Evolutionary conservation across 2,113 vertebrate species (phyloP), one percentile per base, ranked within the genome.

Genomic region (Solea senegalensis): DNA sequence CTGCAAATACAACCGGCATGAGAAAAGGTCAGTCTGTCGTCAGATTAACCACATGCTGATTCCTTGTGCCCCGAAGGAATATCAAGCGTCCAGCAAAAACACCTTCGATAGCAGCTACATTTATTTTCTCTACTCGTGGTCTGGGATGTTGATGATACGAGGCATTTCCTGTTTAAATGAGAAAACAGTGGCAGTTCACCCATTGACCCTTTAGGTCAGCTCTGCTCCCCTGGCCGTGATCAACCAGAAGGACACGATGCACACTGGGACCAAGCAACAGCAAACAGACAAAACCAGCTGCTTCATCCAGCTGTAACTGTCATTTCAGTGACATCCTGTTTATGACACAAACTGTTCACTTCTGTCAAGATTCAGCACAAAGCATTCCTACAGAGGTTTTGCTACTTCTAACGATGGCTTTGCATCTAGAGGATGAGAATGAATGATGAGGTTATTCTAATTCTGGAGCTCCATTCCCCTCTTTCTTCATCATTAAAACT

Each of bases 91-190:
- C 39, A 11, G 50, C 53, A 66, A 43, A 56, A 86, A 49, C 74
- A 85, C 43, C 74, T 81, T 63, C 16, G 53, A 61, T 1, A 81
- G 82, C 74, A 83, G 48, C 61, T 10, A 13, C 9, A 2, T 73
- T 61, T 69, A 52, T 69, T 81, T 80, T 40, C 34, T 39, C 43
- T 57, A 28, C 12, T 7, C 61, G 13, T 14, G 16, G 2, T 0
- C 0, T 4, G 78, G 61, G 52, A 83, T 2, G 12, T 15, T 59
- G 68, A 50, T 7, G 12, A 61, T 39, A 40, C 28, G 28, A 65
- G 70, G 27, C 14, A 58, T 52, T 73, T 81, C 86, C 82, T 79
- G 77, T 68, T 75, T 75, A 53, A 74, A 61, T 40, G 45, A 76
- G 1, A 62, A 63, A 64, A 74, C 68, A 48, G 68, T 3, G 50